A percentile compares a stretch with the other conserved stretches of the same genome.
These are phyloP conservation scores for Bambusicola thoracicus DNA, from an alignment of 2,113 vertebrate species.

Conservation along the genomic window DNA sequence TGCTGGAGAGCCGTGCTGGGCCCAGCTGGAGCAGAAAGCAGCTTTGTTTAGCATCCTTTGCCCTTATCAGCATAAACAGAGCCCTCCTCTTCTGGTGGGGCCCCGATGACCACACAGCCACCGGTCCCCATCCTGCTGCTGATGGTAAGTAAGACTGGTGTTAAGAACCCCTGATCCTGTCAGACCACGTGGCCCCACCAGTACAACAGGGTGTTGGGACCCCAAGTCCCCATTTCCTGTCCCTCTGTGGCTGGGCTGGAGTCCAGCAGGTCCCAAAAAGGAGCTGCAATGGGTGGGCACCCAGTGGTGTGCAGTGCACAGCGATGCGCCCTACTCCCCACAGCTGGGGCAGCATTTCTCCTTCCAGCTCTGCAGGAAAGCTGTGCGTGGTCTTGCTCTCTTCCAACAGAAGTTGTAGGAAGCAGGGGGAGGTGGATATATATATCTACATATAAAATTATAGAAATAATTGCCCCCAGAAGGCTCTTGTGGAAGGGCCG, in stretches of 20 bases:
- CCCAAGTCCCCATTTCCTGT: rapidly evolving
- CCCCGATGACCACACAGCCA: rapidly evolving
- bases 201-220: not conserved
- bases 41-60: conserved; percentile 5
- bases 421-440: not conserved
- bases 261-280: not conserved
- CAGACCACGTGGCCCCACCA: rapidly evolving
- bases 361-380: not conserved
- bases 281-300: not conserved
- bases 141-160: not conserved
- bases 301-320: not conserved
- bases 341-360: not conserved
- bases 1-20: not conserved
- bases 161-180: not conserved
- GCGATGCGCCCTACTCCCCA: not conserved
- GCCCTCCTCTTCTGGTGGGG: not conserved
- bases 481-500: conserved; percentile 28
- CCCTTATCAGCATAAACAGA: not conserved
- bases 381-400: rapidly evolving
- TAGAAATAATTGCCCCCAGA: not conserved
- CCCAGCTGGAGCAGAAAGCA: not conserved
- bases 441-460: not conserved
- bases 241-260: rapidly evolving
- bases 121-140: rapidly evolving
- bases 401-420: rapidly evolving